Conservation (phyloP, 2,113 vertebrate genomes). For the Tautogolabrus adspersus region DNA sequence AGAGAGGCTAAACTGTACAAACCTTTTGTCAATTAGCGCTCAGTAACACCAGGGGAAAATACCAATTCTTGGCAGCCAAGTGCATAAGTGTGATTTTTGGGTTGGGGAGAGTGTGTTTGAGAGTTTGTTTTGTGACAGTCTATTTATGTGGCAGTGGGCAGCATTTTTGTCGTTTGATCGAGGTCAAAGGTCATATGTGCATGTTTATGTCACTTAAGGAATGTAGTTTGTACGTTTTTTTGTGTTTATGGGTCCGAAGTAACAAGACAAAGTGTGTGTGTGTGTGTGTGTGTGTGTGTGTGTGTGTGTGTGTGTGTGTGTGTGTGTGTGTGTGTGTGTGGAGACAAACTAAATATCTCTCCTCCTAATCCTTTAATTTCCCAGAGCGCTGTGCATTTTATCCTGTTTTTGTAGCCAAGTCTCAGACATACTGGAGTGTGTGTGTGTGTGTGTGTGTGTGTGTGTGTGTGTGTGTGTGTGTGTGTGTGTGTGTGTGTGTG, state of each 20-base stretch:
- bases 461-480: constrained; percentile 8
- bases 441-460: constrained; percentile 8
- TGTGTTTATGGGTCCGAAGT: neutral
- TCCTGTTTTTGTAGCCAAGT: constrained; percentile 34
- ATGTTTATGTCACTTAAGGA: constrained; percentile 19
- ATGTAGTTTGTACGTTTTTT: neutral
- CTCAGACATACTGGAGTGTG: constrained; percentile 12
- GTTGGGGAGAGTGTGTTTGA: neutral
- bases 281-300: constrained; percentile 8
- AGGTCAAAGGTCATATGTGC: constrained; percentile 37
- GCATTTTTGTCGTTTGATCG: neutral
- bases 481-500: neutral
- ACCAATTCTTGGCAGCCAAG: constrained; percentile 28
- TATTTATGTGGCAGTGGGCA: constrained; percentile 15
- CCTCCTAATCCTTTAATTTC: constrained; percentile 60
- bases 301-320: neutral
- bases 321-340: constrained; percentile 15
- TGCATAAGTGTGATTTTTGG: constrained; percentile 12
- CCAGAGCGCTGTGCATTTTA: constrained; percentile 46
- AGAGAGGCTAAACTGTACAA: constrained; percentile 55
- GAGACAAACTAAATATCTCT: constrained; percentile 43
- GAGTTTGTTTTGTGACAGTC: neutral
- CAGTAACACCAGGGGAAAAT: constrained; percentile 50
- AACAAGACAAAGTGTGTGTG: constrained; percentile 7
- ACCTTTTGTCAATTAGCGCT: constrained; percentile 64